Base-by-base conservation (phyloP, 1,140 invertebrate genomes). In the Aleiodes sp. region DNA sequence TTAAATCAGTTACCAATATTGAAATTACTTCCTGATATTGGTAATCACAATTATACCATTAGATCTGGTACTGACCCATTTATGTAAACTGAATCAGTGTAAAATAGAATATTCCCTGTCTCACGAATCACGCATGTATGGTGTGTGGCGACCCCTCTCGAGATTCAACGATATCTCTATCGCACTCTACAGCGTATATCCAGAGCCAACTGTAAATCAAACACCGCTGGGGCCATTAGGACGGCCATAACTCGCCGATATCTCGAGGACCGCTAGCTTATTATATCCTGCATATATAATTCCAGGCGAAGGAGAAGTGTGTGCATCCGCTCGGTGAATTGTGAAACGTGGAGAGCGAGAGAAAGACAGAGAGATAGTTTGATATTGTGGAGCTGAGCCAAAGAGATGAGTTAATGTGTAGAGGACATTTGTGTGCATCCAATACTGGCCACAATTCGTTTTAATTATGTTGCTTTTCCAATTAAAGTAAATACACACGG, bases 281-380 rank as follows among this genome's bases (percentile, higher is more conserved):
- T 84, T 85, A 85, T 84, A 85, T 80, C 80, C 79, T 76, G 83
- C 84, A 81, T 84, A 80, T 82, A 83, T 84, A 83, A 85, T 85
- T 85, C 79, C 68, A 65, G 12, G 60, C 77, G 16, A 33, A 8
- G 2, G 26, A 59, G 75, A 79, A 84, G 83, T 79, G 78, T 73
- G 71, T 72, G 73, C 74, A 74, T 81, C 74, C 80, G 77, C 72
- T 63, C 61, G 41, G 68, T 46, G 43, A 65, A 68, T 68, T 26
- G 26, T 60, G 57, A 46, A 62, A 61, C 26, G 24, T 19, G 26
- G 12, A 57, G 29, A 31, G 8, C 6, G 14, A 28, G 28, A 9
- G 8, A n/a, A n/a, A n/a, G n/a, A n/a, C n/a, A n/a, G n/a, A n/a
- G n/a, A n/a, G n/a, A n/a, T n/a, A n/a, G n/a, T n/a, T n/a, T 16